A percentile compares a stretch with the other conserved stretches of the same genome.
These are phyloP conservation scores for Drepana arcuata DNA, from an alignment of 1,140 invertebrate genomes.

Conservation along the genomic window DNA sequence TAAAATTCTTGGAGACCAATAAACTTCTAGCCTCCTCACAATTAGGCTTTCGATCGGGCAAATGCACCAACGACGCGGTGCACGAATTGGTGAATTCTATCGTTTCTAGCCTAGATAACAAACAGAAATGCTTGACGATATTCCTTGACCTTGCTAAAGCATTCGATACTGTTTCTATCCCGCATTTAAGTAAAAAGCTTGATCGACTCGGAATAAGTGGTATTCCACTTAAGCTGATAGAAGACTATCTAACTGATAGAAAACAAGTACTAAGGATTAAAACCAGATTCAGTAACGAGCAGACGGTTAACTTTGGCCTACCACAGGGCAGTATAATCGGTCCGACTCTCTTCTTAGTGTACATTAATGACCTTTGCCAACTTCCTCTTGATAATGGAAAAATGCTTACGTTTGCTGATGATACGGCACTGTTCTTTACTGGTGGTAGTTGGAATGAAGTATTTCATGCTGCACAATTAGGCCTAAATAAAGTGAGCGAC, in stretches of 20 bases:
- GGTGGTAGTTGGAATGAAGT: background rate
- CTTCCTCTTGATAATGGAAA: background rate
- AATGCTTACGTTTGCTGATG: slow-evolving; percentile 8
- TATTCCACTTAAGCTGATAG: background rate
- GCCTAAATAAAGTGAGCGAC: background rate
- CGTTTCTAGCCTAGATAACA: background rate
- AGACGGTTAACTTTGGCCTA: slow-evolving; percentile 12
- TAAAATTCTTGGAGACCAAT: background rate
- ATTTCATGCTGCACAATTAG: background rate
- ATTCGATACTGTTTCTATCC: slow-evolving; percentile 10
- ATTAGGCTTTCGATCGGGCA: background rate
- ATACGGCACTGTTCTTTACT: slow-evolving; percentile 4
- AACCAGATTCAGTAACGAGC: background rate
- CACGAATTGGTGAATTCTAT: background rate
- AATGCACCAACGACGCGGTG: background rate
- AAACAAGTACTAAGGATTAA: slow-evolving; percentile 1
- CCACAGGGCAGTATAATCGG: slow-evolving; percentile 41
- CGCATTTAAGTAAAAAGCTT: slow-evolving; percentile 1
- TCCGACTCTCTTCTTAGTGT: slow-evolving; percentile 25
- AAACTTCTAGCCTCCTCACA: background rate
- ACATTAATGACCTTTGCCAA: slow-evolving; percentile 5
- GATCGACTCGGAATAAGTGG: slow-evolving; percentile 3
- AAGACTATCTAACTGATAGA: slow-evolving; percentile 3
- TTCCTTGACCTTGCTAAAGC: background rate
- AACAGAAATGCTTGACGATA: background rate